Evolutionary conservation across 2,888 invertebrate species (phyloP).

Genomic region (Amiota communis): DNA sequence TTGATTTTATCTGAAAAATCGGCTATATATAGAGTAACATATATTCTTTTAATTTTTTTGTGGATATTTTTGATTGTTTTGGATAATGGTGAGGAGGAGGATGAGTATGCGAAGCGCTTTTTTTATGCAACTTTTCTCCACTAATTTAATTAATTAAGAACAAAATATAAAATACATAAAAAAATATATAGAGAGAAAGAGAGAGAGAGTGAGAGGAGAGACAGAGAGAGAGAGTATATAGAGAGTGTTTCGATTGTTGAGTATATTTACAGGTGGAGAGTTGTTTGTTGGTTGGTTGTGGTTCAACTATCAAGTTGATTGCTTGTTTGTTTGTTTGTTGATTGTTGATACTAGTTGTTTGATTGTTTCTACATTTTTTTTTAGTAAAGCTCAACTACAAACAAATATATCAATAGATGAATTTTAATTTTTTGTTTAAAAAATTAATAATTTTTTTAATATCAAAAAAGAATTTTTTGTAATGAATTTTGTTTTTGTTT

Average conservation of each 20-base stretch:
- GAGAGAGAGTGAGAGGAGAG: constrained; percentile 15
- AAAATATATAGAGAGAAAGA: constrained; percentile 35
- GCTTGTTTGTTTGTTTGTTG: constrained; percentile 12
- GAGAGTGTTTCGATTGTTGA: constrained; percentile 41
- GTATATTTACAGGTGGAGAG: constrained; percentile 62
- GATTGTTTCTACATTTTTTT: constrained; percentile 47
- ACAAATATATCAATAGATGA: constrained; percentile 30
- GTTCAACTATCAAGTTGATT: constrained; percentile 1
- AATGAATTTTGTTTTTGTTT: constrained; percentile 11
- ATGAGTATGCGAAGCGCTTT: constrained; percentile 69
- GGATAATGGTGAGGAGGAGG: constrained; percentile 49
- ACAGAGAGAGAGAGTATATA: constrained; percentile 19
- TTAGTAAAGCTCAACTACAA: constrained; percentile 66
- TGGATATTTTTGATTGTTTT: constrained; percentile 29
- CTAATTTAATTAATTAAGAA: constrained; percentile 43
- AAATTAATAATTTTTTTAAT: constrained; percentile 11
- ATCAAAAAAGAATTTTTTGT: background rate
- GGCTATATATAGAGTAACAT: constrained; percentile 7
- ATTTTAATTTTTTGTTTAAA: constrained; percentile 2
- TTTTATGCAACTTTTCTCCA: constrained; percentile 62
- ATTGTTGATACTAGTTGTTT: constrained; percentile 22
- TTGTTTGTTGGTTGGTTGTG: constrained; percentile 9
- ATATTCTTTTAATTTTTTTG: constrained; percentile 10
- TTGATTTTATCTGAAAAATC: constrained; percentile 2
- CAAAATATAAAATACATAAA: constrained; percentile 53